These are phyloP conservation scores for Sisor rabdophorus DNA, from an alignment of 2,113 vertebrate genomes.

Conservation along the genomic window DNA sequence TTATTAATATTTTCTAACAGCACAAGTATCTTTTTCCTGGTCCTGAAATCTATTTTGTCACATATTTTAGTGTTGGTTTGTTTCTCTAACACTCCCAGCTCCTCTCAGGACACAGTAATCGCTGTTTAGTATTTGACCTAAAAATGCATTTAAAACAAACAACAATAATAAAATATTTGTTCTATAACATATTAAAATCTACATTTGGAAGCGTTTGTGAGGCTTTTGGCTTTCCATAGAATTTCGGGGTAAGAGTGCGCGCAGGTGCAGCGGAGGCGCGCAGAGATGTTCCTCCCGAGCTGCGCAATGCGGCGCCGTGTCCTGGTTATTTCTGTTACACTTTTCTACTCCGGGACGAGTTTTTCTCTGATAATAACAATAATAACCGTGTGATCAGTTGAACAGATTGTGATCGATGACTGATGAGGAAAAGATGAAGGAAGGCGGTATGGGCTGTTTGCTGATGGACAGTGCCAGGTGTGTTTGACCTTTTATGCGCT, in stretches of 20 bases:
- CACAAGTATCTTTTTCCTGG: not conserved
- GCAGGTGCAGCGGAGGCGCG: slow-evolving; percentile 12
- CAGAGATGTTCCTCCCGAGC: slow-evolving; percentile 6
- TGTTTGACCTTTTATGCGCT: not conserved
- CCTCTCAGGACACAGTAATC: not conserved
- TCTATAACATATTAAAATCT: not conserved
- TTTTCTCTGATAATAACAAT: not conserved
- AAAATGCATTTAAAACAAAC: too few species aligned
- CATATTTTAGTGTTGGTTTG: not conserved
- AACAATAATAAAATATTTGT: too few species aligned
- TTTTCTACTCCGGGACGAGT: not conserved
- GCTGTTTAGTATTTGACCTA: not conserved
- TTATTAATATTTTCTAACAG: not conserved
- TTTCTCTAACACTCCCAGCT: not conserved
- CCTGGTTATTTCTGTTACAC: not conserved
- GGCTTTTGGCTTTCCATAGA: slow-evolving; percentile 1
- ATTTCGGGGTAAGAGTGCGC: not conserved
- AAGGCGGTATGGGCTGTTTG: not conserved
- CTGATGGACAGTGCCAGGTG: slow-evolving; percentile 5
- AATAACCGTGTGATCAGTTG: not conserved
- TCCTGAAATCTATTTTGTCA: not conserved
- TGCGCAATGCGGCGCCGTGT: slow-evolving; percentile 4
- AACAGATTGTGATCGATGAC: not conserved
- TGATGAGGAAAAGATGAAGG: not conserved
- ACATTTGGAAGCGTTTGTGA: not conserved